Base-by-base conservation (phyloP, 2,113 vertebrate species). In the Chascanopsetta lugubris region DNA sequence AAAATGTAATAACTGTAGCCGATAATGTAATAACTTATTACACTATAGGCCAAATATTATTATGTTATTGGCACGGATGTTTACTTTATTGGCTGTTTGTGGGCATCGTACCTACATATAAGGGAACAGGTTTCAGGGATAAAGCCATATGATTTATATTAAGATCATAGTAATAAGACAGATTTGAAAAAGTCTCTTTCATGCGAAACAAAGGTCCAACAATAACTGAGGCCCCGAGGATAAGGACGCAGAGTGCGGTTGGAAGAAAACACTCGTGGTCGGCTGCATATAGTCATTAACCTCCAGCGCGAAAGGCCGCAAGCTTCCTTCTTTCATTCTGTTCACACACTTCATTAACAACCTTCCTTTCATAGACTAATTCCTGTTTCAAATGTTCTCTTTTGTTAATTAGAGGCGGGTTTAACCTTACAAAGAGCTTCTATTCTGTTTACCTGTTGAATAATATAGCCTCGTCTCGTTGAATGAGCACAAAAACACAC, bases 251-350 rank as follows among this genome's bases (percentile, higher is more conserved):
- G 61, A 59, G 56, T 53, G 13, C 51, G 81, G 48, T n/a, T 22
- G 74, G 80, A 61, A 62, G 57, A 87, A 66, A 82, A 79, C 62
- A 54, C 83, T 78, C 58, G 38, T 77, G 84, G 70, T 79, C 79
- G 69, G 65, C 69, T 80, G 62, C 57, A 79, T 63, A 67, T 69
- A 86, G 79, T 81, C 83, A 90, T 92, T 92, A 90, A 92, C 90
- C 90, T 87, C 82, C 84, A 74, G 70, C 64, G 67, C 75, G 60
- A 75, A 74, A 54, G 66, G 72, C 82, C n/a, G 40, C 29, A 15
- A 66, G 77, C 78, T 79, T 70, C 73, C 77, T 76, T 85, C 85
- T 85, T 75, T 78, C 71, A 86, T 79, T 88, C 78, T 51, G 69
- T 82, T 81, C 85, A 78, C 77, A 73, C 64, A 81, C 72, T 82